phyloP scores from a whole-genome alignment of 2,113 vertebrate species.

The Acanthochromis polyacanthus region DNA sequence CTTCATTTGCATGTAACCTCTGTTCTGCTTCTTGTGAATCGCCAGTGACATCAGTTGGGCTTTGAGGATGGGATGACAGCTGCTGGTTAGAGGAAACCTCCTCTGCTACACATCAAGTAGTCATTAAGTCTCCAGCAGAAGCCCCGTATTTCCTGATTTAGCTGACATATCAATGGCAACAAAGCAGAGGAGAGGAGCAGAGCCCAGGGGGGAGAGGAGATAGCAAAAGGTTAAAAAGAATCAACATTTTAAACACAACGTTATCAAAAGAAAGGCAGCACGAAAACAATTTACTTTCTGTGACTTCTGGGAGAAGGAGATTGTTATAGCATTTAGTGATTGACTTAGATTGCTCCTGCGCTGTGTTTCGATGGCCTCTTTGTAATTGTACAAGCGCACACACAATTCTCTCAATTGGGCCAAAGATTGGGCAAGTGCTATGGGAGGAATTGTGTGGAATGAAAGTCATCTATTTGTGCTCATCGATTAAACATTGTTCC shows the following conservation, averaged over 20 bases:
- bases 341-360: slow-evolving; percentile 27
- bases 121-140: slow-evolving; percentile 30
- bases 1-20: slow-evolving; percentile 55
- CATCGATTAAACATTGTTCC: slow-evolving; percentile 74
- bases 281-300: slow-evolving; percentile 36
- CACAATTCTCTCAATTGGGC: slow-evolving; percentile 22
- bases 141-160: slow-evolving; percentile 9
- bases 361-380: slow-evolving; percentile 26
- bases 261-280: slow-evolving; percentile 5
- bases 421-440: slow-evolving; percentile 17
- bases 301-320: background rate
- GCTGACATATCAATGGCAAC: slow-evolving; percentile 15
- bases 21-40: slow-evolving; percentile 27
- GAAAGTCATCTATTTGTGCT: slow-evolving; percentile 75
- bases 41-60: slow-evolving; percentile 1
- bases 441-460: slow-evolving; percentile 50
- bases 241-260: background rate
- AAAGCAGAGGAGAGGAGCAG: background rate
- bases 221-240: background rate
- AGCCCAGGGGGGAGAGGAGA: background rate
- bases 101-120: slow-evolving; percentile 3
- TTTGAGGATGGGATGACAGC: slow-evolving; percentile 31
- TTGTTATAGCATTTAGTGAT: slow-evolving; percentile 39
- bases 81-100: slow-evolving; percentile 35
- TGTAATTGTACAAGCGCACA: slow-evolving; percentile 37